phyloP scores from a whole-genome alignment of 1,140 invertebrate genomes.

The Trypoxylus dichotomus region DNA sequence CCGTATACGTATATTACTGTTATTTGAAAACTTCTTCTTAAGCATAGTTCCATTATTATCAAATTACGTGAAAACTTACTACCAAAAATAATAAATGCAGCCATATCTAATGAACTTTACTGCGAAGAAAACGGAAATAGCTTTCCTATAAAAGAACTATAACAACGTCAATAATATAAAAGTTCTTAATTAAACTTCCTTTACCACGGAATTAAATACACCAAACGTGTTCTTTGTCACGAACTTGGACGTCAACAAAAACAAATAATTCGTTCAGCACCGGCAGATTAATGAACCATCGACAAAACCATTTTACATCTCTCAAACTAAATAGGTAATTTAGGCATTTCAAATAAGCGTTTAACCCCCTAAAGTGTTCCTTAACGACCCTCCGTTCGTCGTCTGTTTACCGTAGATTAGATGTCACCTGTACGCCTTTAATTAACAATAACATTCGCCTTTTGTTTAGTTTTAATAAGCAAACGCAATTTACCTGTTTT shows the following conservation, averaged over 20 bases:
- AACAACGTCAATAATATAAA: too few species aligned
- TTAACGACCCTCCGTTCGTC: background rate
- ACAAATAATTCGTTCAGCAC: background rate
- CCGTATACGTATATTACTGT: too few species aligned
- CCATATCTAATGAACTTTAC: too few species aligned
- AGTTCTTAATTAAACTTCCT: too few species aligned
- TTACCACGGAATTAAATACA: too few species aligned
- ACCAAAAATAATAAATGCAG: too few species aligned
- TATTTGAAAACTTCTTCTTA: too few species aligned
- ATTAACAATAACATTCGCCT: constrained; percentile 11
- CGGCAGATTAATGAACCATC: constrained; percentile 11
- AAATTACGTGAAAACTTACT: too few species aligned
- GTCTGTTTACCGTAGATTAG: constrained; percentile 21
- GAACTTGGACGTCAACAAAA: background rate
- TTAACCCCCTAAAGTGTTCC: background rate
- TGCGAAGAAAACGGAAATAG: too few species aligned
- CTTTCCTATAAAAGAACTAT: too few species aligned
- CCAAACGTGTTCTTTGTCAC: too few species aligned
- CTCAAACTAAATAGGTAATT: constrained; percentile 13
- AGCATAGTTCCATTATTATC: too few species aligned
- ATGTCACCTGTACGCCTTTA: constrained; percentile 14
- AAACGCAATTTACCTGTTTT: constrained; percentile 21
- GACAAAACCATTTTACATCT: background rate
- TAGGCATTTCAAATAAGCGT: constrained; percentile 12
- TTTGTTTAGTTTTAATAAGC: constrained; percentile 23